A percentile compares a stretch with the other conserved stretches of the same genome.
Evolutionary conservation across 2,888 invertebrate species (phyloP).

Genomic region (Epinotia bilunana): DNA sequence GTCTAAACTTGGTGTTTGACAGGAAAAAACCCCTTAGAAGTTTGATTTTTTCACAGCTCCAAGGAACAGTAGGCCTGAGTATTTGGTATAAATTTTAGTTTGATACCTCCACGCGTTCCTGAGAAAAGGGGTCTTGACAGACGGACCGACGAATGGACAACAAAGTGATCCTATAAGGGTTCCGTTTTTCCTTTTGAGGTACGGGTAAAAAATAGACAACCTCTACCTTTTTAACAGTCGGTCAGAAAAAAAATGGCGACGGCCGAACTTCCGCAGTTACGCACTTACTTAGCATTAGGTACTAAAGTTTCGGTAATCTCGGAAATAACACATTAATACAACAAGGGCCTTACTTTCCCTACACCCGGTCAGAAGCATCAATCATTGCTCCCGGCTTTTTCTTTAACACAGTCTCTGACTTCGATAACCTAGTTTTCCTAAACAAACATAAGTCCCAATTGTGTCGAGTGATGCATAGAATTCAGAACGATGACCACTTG

Average conservation of each 20-base stretch:
- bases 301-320: background rate
- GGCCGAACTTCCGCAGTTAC: background rate
- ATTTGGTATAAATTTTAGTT: too few species aligned
- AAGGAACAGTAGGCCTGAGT: too few species aligned
- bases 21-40: too few species aligned
- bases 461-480: constrained; percentile 23
- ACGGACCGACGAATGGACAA: too few species aligned
- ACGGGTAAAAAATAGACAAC: background rate
- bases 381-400: constrained; percentile 18
- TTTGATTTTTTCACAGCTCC: too few species aligned
- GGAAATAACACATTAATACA: background rate
- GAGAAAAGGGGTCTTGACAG: too few species aligned
- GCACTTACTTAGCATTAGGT: background rate
- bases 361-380: constrained; percentile 14
- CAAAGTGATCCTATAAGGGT: too few species aligned
- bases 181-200: too few species aligned
- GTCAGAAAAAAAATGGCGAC: background rate
- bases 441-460: constrained; percentile 24
- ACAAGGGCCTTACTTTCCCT: background rate
- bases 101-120: too few species aligned
- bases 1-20: too few species aligned
- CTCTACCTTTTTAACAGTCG: background rate
- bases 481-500: constrained; percentile 24
- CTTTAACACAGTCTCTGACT: constrained; percentile 18
- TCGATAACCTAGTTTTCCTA: constrained; percentile 36